Evolutionary conservation across 2,888 invertebrate species (phyloP).

Genomic region (Hylaea fasciaria): DNA sequence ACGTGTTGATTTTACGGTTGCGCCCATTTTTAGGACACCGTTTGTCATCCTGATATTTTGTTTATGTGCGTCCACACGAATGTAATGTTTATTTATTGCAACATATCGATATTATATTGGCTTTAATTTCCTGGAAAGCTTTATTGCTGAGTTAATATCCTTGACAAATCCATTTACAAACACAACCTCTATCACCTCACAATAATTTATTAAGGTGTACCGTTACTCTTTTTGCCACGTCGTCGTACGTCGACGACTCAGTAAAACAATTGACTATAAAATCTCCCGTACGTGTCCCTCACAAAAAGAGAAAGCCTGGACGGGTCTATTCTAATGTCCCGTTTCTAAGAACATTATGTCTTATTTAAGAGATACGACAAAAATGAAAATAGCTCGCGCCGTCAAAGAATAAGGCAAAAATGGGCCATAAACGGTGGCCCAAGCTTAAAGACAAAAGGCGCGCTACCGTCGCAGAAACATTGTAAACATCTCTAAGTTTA

Average conservation of each 20-base stretch:
- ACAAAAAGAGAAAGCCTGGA: constrained; percentile 78
- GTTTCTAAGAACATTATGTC: constrained; percentile 83
- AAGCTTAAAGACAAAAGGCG: constrained; percentile 75
- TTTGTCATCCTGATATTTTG: no score
- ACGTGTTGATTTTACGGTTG: no score
- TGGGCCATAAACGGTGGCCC: constrained; percentile 72
- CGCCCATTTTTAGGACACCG: no score
- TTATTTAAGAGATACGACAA: constrained; percentile 81
- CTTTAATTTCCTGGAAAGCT: no score
- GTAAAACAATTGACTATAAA: constrained; percentile 83
- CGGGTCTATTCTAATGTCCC: constrained; percentile 76
- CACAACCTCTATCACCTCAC: constrained; percentile 42
- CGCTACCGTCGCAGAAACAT: constrained; percentile 76
- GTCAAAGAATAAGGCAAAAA: constrained; percentile 75
- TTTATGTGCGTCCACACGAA: no score
- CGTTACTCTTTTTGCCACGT: constrained; percentile 59
- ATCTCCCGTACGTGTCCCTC: constrained; percentile 75
- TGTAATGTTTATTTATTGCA: constrained; percentile 13
- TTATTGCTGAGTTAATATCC: background rate
- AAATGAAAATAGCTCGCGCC: constrained; percentile 71
- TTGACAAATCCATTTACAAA: constrained; percentile 8
- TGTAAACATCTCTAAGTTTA: constrained; percentile 75
- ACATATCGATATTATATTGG: background rate
- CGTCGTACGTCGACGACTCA: constrained; percentile 60
- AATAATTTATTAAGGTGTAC: constrained; percentile 28